phyloP scores from a whole-genome alignment of 92 coral and sea anemone species.

The Epizoanthus ramosus region DNA sequence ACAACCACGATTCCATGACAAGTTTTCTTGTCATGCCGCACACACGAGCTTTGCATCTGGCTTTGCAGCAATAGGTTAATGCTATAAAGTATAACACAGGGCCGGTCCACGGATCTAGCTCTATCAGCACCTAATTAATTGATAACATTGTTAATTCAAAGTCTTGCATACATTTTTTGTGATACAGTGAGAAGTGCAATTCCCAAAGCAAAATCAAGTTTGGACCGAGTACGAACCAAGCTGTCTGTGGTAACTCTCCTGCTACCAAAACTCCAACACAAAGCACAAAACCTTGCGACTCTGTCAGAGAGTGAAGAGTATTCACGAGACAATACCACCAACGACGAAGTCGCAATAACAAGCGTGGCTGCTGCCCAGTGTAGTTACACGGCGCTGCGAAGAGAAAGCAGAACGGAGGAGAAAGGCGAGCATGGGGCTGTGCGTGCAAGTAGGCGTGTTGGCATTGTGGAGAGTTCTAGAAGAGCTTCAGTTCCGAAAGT shows the following conservation, averaged over 20 bases:
- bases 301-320: not conserved
- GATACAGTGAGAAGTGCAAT: conserved; percentile 72
- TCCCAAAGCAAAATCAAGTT: conserved; percentile 74
- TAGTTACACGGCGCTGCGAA: not conserved
- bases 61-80: no score
- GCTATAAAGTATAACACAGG: not conserved
- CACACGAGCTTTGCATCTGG: no score
- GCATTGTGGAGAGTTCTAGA: conserved; percentile 5
- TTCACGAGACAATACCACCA: not conserved
- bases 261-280: conserved; percentile 67
- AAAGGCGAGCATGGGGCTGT: conserved; percentile 11
- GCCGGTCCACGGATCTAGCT: no score
- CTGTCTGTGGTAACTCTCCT: conserved; percentile 69
- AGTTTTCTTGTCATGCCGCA: not conserved
- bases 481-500: not conserved
- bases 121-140: no score
- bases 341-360: conserved; percentile 23
- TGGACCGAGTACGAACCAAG: conserved; percentile 78
- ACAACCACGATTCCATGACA: no score
- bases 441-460: not conserved
- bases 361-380: conserved; percentile 34
- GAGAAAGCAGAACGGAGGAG: conserved; percentile 17
- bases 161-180: not conserved
- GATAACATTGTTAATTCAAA: not conserved
- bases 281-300: conserved; percentile 26